Evolutionary conservation across 2,888 invertebrate species (phyloP).

Genomic region (Vannuccia rotundouncinata): DNA sequence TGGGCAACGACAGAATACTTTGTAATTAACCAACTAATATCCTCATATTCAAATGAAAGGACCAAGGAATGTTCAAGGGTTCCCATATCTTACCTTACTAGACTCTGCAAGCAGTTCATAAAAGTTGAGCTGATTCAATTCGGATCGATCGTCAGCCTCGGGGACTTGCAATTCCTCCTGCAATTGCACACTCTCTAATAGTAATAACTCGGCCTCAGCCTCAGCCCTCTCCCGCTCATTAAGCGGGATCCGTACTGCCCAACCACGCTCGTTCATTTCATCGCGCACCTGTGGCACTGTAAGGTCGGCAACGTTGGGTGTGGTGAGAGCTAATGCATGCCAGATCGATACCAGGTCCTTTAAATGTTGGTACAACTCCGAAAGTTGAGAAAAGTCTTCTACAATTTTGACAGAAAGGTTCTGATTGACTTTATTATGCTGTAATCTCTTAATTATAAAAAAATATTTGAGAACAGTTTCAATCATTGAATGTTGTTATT

Average conservation of each 20-base stretch:
- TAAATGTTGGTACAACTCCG: background rate
- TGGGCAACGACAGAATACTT: too few relatives aligned
- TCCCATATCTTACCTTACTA: background rate
- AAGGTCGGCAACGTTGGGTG: background rate
- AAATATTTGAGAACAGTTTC: too few relatives aligned
- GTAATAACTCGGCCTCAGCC: background rate
- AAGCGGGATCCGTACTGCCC: too few relatives aligned
- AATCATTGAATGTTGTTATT: too few relatives aligned
- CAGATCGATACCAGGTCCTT: background rate
- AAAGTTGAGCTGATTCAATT: background rate
- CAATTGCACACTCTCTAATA: background rate
- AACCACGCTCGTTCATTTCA: constrained; percentile 4
- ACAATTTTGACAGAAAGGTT: too few relatives aligned
- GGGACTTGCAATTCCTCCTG: background rate
- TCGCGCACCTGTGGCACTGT: background rate
- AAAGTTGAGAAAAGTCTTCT: background rate
- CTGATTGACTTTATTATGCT: too few relatives aligned
- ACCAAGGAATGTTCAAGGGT: background rate
- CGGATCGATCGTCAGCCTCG: background rate
- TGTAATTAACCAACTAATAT: background rate
- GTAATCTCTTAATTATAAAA: too few relatives aligned
- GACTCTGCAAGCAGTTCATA: background rate
- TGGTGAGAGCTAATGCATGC: background rate
- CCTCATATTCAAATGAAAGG: background rate
- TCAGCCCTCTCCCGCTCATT: too few relatives aligned